phyloP scores from a whole-genome alignment of 2,888 invertebrate genomes.

The Amphimallon solstitiale region DNA sequence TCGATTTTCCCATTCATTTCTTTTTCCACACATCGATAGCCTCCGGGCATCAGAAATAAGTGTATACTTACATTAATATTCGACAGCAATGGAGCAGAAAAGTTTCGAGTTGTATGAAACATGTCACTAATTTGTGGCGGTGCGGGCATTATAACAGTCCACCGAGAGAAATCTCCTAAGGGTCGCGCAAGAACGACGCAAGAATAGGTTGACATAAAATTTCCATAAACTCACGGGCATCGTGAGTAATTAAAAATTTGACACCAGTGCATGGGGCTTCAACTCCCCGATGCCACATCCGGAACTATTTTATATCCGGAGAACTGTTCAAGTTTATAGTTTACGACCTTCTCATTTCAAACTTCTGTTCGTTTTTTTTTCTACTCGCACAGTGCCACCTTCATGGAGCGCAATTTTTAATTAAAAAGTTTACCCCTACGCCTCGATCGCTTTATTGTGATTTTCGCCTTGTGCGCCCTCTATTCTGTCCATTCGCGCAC shows the following conservation, averaged over 20 bases:
- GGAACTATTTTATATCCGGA: constrained; percentile 31
- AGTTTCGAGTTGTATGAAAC: too few species aligned
- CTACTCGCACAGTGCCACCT: background rate
- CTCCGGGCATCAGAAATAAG: too few species aligned
- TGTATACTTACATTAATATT: too few species aligned
- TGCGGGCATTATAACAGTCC: too few species aligned
- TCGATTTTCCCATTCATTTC: too few species aligned
- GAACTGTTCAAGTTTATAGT: constrained; percentile 27
- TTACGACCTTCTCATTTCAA: background rate
- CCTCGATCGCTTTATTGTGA: background rate
- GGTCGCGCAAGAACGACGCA: too few species aligned
- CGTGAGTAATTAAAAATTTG: constrained; percentile 8
- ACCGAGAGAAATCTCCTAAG: too few species aligned
- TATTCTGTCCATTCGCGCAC: too few species aligned
- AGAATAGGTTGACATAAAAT: too few species aligned
- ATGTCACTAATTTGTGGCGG: too few species aligned
- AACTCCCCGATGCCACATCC: constrained; percentile 1
- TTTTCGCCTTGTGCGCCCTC: background rate
- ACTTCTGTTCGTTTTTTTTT: background rate
- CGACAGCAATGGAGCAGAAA: too few species aligned
- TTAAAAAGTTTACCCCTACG: constrained; percentile 13
- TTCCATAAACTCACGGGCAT: background rate
- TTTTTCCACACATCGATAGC: too few species aligned
- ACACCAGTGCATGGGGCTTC: constrained; percentile 15
- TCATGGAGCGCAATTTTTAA: constrained; percentile 11